These are phyloP conservation scores for Dasyornis broadbenti DNA, from an alignment of 2,113 vertebrate genomes.

Conservation along the genomic window DNA sequence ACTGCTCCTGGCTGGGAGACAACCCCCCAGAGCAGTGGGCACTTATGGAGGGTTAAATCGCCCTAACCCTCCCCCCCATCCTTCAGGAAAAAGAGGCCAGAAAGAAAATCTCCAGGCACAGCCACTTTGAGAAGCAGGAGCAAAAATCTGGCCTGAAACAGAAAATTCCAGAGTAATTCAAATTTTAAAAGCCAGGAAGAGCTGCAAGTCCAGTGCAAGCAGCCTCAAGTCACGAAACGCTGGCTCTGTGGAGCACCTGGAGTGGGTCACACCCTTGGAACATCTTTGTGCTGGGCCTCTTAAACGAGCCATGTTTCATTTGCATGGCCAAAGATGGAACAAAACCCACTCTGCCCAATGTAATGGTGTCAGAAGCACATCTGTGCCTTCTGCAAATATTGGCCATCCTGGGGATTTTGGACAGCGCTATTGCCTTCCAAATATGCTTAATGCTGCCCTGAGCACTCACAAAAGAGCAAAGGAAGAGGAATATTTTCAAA, in stretches of 20 bases:
- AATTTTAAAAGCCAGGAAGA: background rate
- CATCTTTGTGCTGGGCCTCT: background rate
- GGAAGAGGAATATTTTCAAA: background rate
- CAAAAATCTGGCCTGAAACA: background rate
- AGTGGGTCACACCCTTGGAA: background rate
- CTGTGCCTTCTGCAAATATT: background rate
- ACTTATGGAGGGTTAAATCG: fast-evolving
- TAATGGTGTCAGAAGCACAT: background rate
- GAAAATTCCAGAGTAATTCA: background rate
- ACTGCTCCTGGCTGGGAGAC: fast-evolving
- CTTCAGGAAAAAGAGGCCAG: background rate
- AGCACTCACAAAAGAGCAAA: background rate
- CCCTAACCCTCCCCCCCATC: too few species aligned
- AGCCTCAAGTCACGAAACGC: background rate
- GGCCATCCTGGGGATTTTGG: background rate
- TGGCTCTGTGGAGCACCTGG: background rate
- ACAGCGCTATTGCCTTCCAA: background rate
- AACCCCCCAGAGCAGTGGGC: fast-evolving
- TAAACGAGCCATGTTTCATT: background rate
- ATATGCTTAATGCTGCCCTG: background rate
- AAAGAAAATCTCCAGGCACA: fast-evolving
- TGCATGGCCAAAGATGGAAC: background rate
- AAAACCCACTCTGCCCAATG: background rate
- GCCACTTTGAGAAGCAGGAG: background rate
- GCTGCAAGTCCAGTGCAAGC: background rate